Evolutionary conservation across 2,797 vertebrate genomes (phyloP), one percentile per base, ranked within the genome.

Genomic region (Arrhamphus sclerolepis): DNA sequence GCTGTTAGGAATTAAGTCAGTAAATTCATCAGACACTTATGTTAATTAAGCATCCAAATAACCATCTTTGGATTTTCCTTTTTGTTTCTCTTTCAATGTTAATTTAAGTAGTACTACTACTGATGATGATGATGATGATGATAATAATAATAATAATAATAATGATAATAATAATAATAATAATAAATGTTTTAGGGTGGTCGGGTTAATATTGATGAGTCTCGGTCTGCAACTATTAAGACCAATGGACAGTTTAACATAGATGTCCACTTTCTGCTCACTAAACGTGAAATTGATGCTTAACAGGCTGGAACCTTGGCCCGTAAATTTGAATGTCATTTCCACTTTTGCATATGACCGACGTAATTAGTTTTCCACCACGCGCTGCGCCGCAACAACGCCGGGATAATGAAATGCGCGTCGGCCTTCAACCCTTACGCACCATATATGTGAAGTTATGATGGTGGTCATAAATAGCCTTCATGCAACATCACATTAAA

Each of bases 211-310:
- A 64, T 70, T 57, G 55, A 68, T 41, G 34, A 42, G 49, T 60
- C 60, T 47, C n/a, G n/a, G 66, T 70, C 48, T 77, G 61, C 53
- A 61, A 67, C 69, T 44, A 82, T 83, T 82, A 78, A 49, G 69
- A 43, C 64, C 69, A 80, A 79, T 83, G 78, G 0, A 59, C 70
- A 74, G 75, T 82, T 81, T 82, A 78, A 83, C 77, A 51, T 58
- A 57, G 54, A 87, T 59, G 77, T 83, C 66, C 81, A 85, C 78
- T 82, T 79, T 66, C 72, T 87, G 82, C 83, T 84, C 82, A 82
- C 65, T 75, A 78, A 65, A 86, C 70, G 80, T 89, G 81, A 86
- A 91, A 91, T 84, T 87, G 84, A 77, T 81, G 82, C 64, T 70
- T 77, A 89, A 87, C 84, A 77, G 77, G 65, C 66, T 38, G 77